Evolutionary conservation across 1,140 invertebrate species (phyloP).

Genomic region (Drosophila seguyi): DNA sequence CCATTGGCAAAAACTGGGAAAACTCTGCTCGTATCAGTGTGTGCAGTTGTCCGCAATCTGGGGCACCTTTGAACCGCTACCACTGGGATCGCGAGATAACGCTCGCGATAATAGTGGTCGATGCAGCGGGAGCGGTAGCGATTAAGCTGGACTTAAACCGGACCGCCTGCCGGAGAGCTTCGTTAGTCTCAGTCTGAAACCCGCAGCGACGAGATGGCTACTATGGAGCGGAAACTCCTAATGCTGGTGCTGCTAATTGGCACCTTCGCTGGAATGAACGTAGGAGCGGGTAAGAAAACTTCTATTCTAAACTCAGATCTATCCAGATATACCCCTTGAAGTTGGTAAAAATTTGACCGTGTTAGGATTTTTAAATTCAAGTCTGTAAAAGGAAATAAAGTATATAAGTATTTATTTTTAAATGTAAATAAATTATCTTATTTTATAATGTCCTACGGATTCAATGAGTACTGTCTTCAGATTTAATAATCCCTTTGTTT

Average conservation of each 20-base stretch:
- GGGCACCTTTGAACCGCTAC: conserved; percentile 4
- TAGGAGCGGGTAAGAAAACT: conserved; percentile 43
- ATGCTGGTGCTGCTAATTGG: conserved; percentile 17
- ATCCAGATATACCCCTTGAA: background rate
- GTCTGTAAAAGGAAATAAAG: background rate
- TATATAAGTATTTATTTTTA: background rate
- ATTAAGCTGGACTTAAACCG: conserved; percentile 21
- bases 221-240: conserved; percentile 23
- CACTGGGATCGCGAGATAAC: conserved; percentile 12
- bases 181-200: conserved; percentile 52
- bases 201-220: conserved; percentile 45
- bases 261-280: conserved; percentile 5
- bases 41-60: conserved; percentile 12
- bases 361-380: no score
- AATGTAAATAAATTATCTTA: background rate
- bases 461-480: background rate
- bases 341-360: background rate
- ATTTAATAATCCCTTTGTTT: background rate
- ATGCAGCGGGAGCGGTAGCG: conserved; percentile 18
- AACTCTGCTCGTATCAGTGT: conserved; percentile 6
- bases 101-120: background rate
- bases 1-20: conserved; percentile 9
- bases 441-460: background rate
- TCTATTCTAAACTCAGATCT: background rate
- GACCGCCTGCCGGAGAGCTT: conserved; percentile 7